phyloP scores from a whole-genome alignment of 2,113 vertebrate species.

The Anguilla japonica region DNA sequence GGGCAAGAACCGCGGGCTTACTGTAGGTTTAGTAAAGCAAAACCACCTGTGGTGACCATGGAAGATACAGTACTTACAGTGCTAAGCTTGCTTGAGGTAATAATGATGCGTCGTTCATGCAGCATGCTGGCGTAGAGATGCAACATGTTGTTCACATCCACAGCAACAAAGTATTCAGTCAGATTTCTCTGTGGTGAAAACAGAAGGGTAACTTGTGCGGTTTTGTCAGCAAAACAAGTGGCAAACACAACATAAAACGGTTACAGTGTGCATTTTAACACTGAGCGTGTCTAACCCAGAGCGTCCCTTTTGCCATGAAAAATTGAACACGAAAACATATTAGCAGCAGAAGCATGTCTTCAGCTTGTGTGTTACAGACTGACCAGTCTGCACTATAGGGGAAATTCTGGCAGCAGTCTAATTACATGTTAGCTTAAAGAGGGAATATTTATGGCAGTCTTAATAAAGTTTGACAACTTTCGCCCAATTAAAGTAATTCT shows the following conservation, averaged over 20 bases:
- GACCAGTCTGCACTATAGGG: neutral
- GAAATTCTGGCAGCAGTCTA: neutral
- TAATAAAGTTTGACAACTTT: conserved; percentile 11
- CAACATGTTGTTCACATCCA: conserved; percentile 97
- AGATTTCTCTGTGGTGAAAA: conserved; percentile 86
- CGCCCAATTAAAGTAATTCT: conserved; percentile 3
- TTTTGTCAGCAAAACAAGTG: neutral
- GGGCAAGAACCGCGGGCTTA: neutral
- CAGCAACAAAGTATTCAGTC: conserved; percentile 98
- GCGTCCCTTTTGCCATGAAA: neutral
- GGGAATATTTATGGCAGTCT: conserved; percentile 4
- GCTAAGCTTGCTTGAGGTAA: conserved; percentile 97
- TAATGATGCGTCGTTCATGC: conserved; percentile 89
- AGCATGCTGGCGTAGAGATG: conserved; percentile 95
- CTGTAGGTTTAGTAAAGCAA: neutral
- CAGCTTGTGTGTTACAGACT: neutral
- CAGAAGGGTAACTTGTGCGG: neutral
- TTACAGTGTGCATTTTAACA: neutral
- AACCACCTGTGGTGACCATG: conserved; percentile 28
- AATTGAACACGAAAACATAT: conserved; percentile 7
- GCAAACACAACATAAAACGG: neutral
- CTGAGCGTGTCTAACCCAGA: neutral
- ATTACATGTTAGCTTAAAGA: conserved; percentile 1
- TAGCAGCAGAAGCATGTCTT: conserved; percentile 2
- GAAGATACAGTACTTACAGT: conserved; percentile 84